phyloP scores from a whole-genome alignment of 2,888 invertebrate species.

The Euplexia lucipara region DNA sequence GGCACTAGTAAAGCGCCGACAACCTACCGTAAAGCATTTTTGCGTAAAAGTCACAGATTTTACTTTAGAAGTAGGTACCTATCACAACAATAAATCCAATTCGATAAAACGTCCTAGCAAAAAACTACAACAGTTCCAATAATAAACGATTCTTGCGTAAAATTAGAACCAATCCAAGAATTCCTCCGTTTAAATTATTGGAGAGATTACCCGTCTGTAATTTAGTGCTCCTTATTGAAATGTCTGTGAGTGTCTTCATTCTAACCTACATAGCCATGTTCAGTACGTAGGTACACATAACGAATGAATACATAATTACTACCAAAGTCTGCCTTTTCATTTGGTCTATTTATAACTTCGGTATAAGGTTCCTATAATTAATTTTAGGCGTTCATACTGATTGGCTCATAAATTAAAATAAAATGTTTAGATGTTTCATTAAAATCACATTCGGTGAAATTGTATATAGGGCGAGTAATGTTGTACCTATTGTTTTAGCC shows the following conservation, averaged over 20 bases:
- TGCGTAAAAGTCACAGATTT: constrained; percentile 1
- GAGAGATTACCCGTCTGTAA: constrained; percentile 32
- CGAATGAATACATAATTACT: constrained; percentile 34
- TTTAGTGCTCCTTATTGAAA: constrained; percentile 46
- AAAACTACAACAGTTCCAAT: constrained; percentile 29
- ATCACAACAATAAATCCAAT: constrained; percentile 17
- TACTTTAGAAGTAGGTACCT: neutral
- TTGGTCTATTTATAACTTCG: constrained; percentile 33
- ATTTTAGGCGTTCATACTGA: constrained; percentile 27
- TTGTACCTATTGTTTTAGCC: neutral
- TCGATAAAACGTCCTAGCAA: neutral
- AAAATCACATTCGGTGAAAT: constrained; percentile 9
- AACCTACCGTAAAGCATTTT: neutral
- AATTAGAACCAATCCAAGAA: constrained; percentile 34
- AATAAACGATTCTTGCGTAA: constrained; percentile 29
- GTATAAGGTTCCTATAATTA: constrained; percentile 31
- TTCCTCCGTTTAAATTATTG: constrained; percentile 39
- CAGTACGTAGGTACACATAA: too few relatives aligned
- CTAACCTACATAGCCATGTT: constrained; percentile 18
- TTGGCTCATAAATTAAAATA: constrained; percentile 20
- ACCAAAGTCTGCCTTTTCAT: constrained; percentile 16
- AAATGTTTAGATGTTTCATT: constrained; percentile 20
- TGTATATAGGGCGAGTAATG: neutral
- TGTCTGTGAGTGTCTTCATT: constrained; percentile 29
- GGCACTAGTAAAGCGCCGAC: too few relatives aligned